A percentile compares a stretch with the other conserved stretches of the same genome.
phyloP scores from a whole-genome alignment of 2,113 vertebrate genomes.

The Regulus satrapa region DNA sequence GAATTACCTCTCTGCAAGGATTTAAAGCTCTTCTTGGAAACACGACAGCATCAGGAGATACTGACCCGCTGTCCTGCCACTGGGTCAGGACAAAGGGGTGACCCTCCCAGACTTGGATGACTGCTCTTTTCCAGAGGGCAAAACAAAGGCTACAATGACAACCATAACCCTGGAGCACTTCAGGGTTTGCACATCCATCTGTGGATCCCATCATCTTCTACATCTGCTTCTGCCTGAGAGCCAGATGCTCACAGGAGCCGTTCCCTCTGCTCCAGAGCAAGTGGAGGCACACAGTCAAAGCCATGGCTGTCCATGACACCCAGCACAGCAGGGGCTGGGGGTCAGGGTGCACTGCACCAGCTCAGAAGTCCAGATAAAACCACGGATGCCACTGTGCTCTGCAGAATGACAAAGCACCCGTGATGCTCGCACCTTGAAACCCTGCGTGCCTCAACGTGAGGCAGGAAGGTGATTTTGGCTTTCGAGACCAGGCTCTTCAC shows the following conservation, averaged over 20 bases:
- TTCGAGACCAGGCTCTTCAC: not conserved
- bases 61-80: not conserved
- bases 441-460: rapidly evolving
- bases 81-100: not conserved
- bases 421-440: not conserved
- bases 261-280: not conserved
- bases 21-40: not conserved
- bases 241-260: not conserved
- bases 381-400: not conserved
- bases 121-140: not conserved
- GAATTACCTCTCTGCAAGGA: constrained; percentile 11
- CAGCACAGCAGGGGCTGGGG: not conserved
- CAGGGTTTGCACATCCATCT: not conserved
- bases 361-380: not conserved
- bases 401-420: not conserved
- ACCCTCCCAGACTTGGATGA: not conserved
- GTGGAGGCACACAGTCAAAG: not conserved
- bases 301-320: not conserved
- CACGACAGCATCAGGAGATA: not conserved
- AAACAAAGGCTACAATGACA: not conserved
- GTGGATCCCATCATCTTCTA: not conserved
- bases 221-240: not conserved
- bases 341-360: not conserved
- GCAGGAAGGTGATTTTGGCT: not conserved
- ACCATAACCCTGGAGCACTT: not conserved